Conservation (phyloP, 2,113 vertebrate genomes). For the Malurus cyaneus region DNA sequence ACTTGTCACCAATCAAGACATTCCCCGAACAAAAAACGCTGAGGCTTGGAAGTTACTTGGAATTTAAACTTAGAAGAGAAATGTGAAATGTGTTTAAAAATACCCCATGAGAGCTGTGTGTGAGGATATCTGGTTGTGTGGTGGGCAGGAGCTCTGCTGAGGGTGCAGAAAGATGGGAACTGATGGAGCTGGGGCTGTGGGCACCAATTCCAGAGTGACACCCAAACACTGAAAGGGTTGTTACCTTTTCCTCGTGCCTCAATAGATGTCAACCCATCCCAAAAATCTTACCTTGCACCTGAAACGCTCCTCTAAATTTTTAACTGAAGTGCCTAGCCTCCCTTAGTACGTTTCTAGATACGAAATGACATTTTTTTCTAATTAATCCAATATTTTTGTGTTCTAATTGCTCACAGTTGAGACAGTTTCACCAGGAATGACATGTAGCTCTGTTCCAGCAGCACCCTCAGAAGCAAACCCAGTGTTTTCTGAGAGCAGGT, state of each 20-base stretch:
- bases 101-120: neutral
- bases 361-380: neutral
- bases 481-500: neutral
- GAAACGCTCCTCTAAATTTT: neutral
- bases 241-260: rapidly evolving
- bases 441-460: neutral
- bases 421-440: neutral
- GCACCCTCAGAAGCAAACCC: neutral
- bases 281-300: neutral
- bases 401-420: neutral
- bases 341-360: neutral
- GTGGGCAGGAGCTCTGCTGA: neutral
- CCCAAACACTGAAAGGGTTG: neutral
- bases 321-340: neutral
- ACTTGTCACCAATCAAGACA: conserved; percentile 14
- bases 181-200: neutral
- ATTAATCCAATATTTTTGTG: neutral
- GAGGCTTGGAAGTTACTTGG: neutral
- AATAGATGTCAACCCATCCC: rapidly evolving
- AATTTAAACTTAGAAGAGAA: neutral
- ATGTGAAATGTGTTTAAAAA: neutral
- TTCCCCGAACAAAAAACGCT: neutral
- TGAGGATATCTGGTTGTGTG: neutral
- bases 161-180: neutral
- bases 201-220: neutral